Evolutionary conservation across 2,888 invertebrate species (phyloP).

Genomic region (Ashinkailepas kermadecensis): DNA sequence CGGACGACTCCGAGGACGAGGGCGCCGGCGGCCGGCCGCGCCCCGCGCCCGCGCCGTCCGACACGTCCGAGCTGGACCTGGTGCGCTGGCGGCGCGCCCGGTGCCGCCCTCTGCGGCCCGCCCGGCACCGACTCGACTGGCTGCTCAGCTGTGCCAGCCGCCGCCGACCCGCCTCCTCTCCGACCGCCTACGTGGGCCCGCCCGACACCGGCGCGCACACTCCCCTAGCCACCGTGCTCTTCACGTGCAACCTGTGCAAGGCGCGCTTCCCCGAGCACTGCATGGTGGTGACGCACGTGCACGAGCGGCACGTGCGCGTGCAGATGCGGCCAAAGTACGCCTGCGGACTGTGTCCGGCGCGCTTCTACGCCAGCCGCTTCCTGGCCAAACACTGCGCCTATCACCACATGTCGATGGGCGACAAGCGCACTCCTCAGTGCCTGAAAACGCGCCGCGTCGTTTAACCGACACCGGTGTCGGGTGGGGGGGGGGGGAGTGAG

Average conservation of each 20-base stretch:
- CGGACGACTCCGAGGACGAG: background rate
- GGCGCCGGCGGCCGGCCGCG: background rate
- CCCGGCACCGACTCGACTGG: background rate
- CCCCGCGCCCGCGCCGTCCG: background rate
- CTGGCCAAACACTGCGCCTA: conserved; percentile 19
- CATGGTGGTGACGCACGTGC: conserved; percentile 12
- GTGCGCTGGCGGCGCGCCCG: conserved; percentile 5
- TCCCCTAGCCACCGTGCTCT: background rate
- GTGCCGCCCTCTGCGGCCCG: background rate
- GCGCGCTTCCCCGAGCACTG: background rate
- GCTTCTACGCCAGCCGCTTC: conserved; percentile 20
- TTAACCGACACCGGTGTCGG: background rate
- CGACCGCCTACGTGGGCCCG: background rate
- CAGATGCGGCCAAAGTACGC: conserved; percentile 19
- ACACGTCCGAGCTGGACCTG: background rate
- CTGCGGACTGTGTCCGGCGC: conserved; percentile 21
- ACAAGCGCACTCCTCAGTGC: background rate
- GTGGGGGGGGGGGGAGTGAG: background rate
- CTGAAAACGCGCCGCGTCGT: background rate
- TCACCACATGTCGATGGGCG: background rate
- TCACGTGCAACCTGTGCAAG: conserved; percentile 16
- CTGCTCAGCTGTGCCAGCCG: conserved; percentile 13
- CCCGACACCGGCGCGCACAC: background rate
- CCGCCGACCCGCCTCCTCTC: background rate
- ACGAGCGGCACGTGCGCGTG: conserved; percentile 21